These are phyloP conservation scores for Leptopilina drosophilae DNA, from an alignment of 2,888 invertebrate genomes.

Conservation along the genomic window DNA sequence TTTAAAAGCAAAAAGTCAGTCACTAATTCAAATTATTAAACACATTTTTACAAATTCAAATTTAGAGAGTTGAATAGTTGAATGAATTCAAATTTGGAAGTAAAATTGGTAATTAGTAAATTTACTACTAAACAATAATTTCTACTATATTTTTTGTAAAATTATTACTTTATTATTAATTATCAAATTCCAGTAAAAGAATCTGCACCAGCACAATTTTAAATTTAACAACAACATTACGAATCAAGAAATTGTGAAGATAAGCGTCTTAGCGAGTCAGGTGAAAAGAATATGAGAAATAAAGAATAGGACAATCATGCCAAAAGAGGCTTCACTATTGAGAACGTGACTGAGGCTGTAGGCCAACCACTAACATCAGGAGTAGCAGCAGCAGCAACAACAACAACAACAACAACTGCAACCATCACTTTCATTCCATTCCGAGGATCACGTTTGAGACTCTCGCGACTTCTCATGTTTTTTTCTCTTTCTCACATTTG, in stretches of 20 bases:
- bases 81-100: too few relatives aligned
- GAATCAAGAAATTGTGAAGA: constrained; percentile 3
- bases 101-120: too few relatives aligned
- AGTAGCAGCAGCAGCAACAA: neutral
- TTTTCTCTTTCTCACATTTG: constrained; percentile 12
- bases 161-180: too few relatives aligned
- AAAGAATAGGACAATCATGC: constrained; percentile 23
- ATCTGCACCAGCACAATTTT: neutral
- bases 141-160: too few relatives aligned
- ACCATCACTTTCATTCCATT: constrained; percentile 1
- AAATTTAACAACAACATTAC: constrained; percentile 17
- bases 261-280: constrained; percentile 7
- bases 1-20: too few relatives aligned
- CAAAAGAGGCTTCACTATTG: constrained; percentile 22
- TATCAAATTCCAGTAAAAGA: neutral
- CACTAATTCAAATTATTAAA: too few relatives aligned
- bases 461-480: constrained; percentile 13
- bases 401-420: neutral
- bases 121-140: too few relatives aligned
- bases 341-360: constrained; percentile 11
- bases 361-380: constrained; percentile 2
- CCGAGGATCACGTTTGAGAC: constrained; percentile 14
- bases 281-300: constrained; percentile 12
- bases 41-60: too few relatives aligned
- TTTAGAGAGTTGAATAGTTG: too few relatives aligned